These are phyloP conservation scores for Oxyteleia sp. DNA, from an alignment of 2,888 invertebrate species.

Conservation along the genomic window DNA sequence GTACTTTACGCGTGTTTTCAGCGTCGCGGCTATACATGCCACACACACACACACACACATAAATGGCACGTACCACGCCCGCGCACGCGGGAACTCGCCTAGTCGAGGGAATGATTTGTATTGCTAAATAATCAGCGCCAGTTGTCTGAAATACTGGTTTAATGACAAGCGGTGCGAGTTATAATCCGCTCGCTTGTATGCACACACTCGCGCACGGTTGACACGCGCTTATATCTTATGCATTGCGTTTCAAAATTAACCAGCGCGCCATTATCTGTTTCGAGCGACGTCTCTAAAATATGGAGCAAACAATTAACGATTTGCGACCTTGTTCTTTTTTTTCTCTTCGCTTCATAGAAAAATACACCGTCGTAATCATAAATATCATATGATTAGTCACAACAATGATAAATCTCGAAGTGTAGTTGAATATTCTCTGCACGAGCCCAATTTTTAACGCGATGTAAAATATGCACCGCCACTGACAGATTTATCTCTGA, in stretches of 20 bases:
- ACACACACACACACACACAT: constrained; percentile 17
- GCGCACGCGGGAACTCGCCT: constrained; percentile 83
- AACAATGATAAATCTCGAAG: not conserved
- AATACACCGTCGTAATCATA: too few relatives aligned
- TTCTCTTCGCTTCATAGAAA: too few relatives aligned
- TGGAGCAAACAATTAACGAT: not conserved
- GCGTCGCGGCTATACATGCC: too few relatives aligned
- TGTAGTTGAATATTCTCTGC: constrained; percentile 28
- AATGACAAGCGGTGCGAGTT: constrained; percentile 80
- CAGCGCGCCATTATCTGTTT: not conserved
- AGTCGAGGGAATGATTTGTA: constrained; percentile 83
- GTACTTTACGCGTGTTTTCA: constrained; percentile 36
- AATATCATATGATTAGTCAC: not conserved
- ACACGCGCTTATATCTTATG: constrained; percentile 48
- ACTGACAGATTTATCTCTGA: constrained; percentile 65
- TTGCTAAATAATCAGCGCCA: constrained; percentile 86
- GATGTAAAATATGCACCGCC: constrained; percentile 32
- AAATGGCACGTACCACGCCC: constrained; percentile 82
- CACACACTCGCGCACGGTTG: constrained; percentile 28
- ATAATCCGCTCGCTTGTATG: constrained; percentile 76
- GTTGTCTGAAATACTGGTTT: constrained; percentile 84
- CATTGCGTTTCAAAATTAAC: constrained; percentile 36
- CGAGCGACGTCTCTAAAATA: constrained; percentile 3
- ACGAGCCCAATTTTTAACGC: constrained; percentile 34
- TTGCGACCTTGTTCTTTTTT: too few relatives aligned